A percentile compares a stretch with the other conserved stretches of the same genome.
Evolutionary conservation across 2,113 vertebrate genomes (phyloP).

Genomic region (Istiophorus platypterus): DNA sequence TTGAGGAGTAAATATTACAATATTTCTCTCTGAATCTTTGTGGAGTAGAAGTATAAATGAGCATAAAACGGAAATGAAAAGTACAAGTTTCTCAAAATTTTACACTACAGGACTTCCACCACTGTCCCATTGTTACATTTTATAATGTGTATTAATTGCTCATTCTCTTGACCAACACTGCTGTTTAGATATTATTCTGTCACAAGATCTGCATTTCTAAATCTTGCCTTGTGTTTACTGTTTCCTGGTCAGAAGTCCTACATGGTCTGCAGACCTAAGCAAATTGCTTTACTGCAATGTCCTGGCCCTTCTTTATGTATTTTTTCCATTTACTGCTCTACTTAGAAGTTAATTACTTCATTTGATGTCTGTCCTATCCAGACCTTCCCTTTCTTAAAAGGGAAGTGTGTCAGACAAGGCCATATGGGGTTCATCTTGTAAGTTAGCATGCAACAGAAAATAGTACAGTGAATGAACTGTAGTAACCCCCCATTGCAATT

Average conservation of each 20-base stretch:
- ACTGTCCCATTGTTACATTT: neutral
- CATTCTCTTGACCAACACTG: neutral
- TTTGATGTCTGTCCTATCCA: conserved; percentile 31
- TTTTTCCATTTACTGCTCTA: conserved; percentile 18
- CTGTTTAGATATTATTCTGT: neutral
- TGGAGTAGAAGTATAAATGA: too few relatives aligned
- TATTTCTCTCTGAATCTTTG: too few relatives aligned
- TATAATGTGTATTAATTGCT: neutral
- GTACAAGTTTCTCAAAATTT: too few relatives aligned
- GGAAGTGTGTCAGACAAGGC: conserved; percentile 54
- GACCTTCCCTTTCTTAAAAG: conserved; percentile 45
- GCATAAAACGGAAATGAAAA: too few relatives aligned
- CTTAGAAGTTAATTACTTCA: conserved; percentile 28
- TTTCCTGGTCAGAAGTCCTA: neutral
- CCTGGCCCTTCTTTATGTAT: neutral
- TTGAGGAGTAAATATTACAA: too few relatives aligned
- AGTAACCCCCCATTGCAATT: conserved; percentile 45
- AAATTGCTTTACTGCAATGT: neutral
- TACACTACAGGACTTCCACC: too few relatives aligned
- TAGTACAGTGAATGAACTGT: conserved; percentile 28
- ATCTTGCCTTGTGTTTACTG: neutral
- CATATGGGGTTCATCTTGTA: conserved; percentile 18
- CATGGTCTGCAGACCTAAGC: neutral
- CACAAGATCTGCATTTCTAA: neutral
- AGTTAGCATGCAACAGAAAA: conserved; percentile 21